Evolutionary conservation across 1,140 invertebrate species (phyloP), one percentile per base, ranked within the genome.

Genomic region (Lordiphosa collinella): DNA sequence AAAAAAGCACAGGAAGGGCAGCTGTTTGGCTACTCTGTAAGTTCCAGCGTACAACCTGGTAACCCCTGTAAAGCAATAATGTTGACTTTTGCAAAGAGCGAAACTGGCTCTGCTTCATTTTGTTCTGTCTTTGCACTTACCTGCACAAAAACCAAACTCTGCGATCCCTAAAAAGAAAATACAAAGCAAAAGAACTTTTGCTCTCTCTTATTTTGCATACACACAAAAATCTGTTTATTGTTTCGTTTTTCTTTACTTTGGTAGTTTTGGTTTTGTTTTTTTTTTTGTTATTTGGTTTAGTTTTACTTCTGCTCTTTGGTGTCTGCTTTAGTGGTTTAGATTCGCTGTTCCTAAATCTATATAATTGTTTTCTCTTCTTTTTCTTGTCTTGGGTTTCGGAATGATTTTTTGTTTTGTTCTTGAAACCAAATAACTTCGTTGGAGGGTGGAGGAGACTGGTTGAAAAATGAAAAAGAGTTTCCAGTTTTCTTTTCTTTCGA

Each of bases 361-460:
- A 62, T 56, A 54, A 64, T 69, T 68, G 10, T 37, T 47, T 55
- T 61, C 29, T 29, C 12, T 44, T 52, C 51, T 18, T 22, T 5
- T 22, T 57, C 11, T 8, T n/a, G n/a, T 44, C 57, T 58, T 31
- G 51, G 52, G 35, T 38, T 53, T 52, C 31, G 13, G 56, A 53
- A 35, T 35, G 16, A n/a, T n/a, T n/a, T n/a, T 50, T 36, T 46
- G 8, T 46, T 70, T 46, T 70, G 11, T 34, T 22, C 11, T 74
- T 80, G 76, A 80, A 80, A 80, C 76, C 76, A 80, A 80, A 80
- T 63, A 74, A 50, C 62, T 67, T 82, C 62, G 75, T 72, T 67
- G 59, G 47, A 25, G 58, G 25, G 55, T 52, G 64, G 31, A 7
- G 32, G 5, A 34, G 10, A 31, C n/a, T 32, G 14, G 14, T 14